A percentile compares a stretch with the other conserved stretches of the same genome.
Conservation (phyloP, 1,140 invertebrate species). For the Pentalonia nigronervosa region DNA sequence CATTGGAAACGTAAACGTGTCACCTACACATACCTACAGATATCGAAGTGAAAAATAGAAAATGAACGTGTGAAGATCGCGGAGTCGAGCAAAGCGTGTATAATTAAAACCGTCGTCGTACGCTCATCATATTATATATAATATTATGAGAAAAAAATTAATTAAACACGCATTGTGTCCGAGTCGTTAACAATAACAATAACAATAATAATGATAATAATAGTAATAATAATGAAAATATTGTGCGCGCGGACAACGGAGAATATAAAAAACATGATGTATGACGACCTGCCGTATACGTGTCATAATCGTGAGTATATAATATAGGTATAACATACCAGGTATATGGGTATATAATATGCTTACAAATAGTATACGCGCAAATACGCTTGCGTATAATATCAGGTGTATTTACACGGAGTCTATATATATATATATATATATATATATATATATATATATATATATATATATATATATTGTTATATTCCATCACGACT, state of each 20-base stretch:
- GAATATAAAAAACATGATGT: not conserved
- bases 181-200: not conserved
- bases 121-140: not conserved
- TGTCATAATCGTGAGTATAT: not conserved
- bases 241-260: not conserved
- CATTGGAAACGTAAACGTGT: not conserved
- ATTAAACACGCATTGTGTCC: slow-evolving; percentile 38
- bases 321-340: not conserved
- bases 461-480: too few relatives aligned
- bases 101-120: slow-evolving; percentile 22
- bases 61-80: slow-evolving; percentile 41
- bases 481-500: not conserved
- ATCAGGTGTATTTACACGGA: not conserved
- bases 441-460: not conserved
- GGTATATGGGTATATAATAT: not conserved
- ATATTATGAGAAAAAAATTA: slow-evolving; percentile 43
- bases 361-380: not conserved
- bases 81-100: not conserved
- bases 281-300: not conserved
- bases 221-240: slow-evolving; percentile 29
- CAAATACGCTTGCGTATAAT: not conserved
- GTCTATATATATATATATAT: not conserved
- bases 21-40: not conserved
- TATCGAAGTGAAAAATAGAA: not conserved
- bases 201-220: not conserved